These are phyloP conservation scores for Trichoplusia ni DNA, from an alignment of 1,140 invertebrate genomes.

Conservation along the genomic window DNA sequence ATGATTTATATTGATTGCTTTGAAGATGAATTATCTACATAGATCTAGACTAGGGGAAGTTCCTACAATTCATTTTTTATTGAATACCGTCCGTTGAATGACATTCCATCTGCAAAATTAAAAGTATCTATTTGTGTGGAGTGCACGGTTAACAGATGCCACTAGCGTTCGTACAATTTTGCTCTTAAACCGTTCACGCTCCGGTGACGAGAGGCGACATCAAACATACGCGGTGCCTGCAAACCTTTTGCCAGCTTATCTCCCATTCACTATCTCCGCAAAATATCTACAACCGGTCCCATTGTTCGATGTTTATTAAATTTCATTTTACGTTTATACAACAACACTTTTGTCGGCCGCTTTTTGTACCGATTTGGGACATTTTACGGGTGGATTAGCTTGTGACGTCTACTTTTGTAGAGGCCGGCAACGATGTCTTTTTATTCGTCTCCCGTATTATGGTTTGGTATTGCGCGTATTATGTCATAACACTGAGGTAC, in stretches of 20 bases:
- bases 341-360: conserved; percentile 78
- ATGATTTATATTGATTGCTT: not conserved
- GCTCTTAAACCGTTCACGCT: conserved; percentile 77
- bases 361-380: conserved; percentile 77
- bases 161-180: conserved; percentile 73
- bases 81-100: conserved; percentile 47
- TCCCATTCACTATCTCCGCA: conserved; percentile 77
- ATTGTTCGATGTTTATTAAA: conserved; percentile 80
- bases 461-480: conserved; percentile 75
- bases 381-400: conserved; percentile 78
- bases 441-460: conserved; percentile 64
- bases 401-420: conserved; percentile 69
- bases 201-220: conserved; percentile 76
- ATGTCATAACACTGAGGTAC: conserved; percentile 79
- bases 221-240: conserved; percentile 73
- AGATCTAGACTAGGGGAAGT: conserved; percentile 21
- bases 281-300: conserved; percentile 68
- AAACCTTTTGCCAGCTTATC: conserved; percentile 80
- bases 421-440: conserved; percentile 67
- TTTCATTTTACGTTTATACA: conserved; percentile 80
- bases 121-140: conserved; percentile 74
- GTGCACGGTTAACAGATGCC: conserved; percentile 77
- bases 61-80: conserved; percentile 41
- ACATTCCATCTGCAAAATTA: conserved; percentile 78
- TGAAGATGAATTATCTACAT: conserved; percentile 25